These are phyloP conservation scores for Drepana arcuata DNA, from an alignment of 1,140 invertebrate genomes.

Conservation along the genomic window DNA sequence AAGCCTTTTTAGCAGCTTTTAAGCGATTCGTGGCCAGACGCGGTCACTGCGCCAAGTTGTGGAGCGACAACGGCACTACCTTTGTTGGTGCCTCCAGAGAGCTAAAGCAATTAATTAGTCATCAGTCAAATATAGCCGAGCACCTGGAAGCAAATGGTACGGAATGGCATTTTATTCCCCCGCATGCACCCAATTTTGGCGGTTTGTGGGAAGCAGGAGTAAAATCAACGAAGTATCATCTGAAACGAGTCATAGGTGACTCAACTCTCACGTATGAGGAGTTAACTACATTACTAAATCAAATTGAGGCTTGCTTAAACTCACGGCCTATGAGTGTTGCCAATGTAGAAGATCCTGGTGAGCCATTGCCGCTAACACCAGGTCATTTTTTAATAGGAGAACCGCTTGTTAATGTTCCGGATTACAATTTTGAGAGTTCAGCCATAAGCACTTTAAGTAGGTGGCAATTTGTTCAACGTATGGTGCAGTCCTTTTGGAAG, in stretches of 20 bases:
- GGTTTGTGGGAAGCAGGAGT: constrained; percentile 11
- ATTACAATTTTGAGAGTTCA: background rate
- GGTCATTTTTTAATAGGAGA: background rate
- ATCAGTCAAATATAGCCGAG: no score
- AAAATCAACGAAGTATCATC: constrained; percentile 19
- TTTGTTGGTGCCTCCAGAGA: constrained; percentile 27
- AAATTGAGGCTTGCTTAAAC: background rate
- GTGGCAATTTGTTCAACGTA: background rate
- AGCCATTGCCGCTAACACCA: background rate
- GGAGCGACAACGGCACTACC: constrained; percentile 32
- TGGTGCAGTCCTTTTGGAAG: background rate
- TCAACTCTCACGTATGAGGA: constrained; percentile 18
- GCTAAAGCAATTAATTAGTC: constrained; percentile 1
- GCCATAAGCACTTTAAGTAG: no score
- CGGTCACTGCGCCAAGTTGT: constrained; percentile 14
- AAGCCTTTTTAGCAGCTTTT: constrained; percentile 32
- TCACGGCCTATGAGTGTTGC: background rate
- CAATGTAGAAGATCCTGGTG: background rate
- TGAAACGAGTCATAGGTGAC: constrained; percentile 14
- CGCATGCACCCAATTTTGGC: constrained; percentile 12
- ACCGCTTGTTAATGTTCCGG: background rate
- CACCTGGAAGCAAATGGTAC: constrained; percentile 10
- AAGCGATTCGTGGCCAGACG: constrained; percentile 24
- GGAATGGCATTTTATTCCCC: constrained; percentile 20
- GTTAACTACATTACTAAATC: background rate